A percentile compares a stretch with the other conserved stretches of the same genome.
phyloP scores from a whole-genome alignment of 2,888 invertebrate species.

The Caenorhabditis angaria region DNA sequence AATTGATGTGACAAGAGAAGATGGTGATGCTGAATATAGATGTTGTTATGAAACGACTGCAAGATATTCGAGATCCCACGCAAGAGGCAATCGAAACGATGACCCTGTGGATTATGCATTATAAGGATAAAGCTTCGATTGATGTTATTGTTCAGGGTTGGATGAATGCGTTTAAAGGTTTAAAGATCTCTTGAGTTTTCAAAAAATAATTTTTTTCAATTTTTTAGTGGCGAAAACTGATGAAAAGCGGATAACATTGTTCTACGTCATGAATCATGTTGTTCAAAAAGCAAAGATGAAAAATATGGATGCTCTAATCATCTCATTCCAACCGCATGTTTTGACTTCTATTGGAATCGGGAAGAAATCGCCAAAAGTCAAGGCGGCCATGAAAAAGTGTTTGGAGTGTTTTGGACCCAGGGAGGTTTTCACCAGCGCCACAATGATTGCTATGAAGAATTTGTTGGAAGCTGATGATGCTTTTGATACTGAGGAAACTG shows the following conservation, averaged over 20 bases:
- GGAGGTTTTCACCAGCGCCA: constrained; percentile 79
- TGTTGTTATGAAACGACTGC: constrained; percentile 40
- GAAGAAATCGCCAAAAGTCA: constrained; percentile 48
- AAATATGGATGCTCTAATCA: constrained; percentile 46
- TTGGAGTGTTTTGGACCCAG: constrained; percentile 75
- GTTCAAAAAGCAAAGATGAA: constrained; percentile 82
- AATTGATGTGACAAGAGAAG: constrained; percentile 7
- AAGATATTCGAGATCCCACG: constrained; percentile 33
- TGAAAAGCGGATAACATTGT: constrained; percentile 81
- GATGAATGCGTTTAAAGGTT: constrained; percentile 61
- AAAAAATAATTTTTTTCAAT: constrained; percentile 1
- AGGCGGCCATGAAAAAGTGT: constrained; percentile 72
- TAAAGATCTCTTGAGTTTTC: constrained; percentile 28
- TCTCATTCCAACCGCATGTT: constrained; percentile 56
- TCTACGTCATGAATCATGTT: constrained; percentile 98
- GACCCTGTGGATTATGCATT: constrained; percentile 66
- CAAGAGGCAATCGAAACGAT: constrained; percentile 64
- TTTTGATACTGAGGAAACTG: constrained; percentile 45
- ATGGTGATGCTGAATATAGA: constrained; percentile 48
- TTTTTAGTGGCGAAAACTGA: constrained; percentile 41
- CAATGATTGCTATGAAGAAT: constrained; percentile 80
- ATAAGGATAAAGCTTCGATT: constrained; percentile 61
- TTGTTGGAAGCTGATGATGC: constrained; percentile 48
- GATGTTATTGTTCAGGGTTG: constrained; percentile 62
- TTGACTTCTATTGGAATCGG: constrained; percentile 48